Base-by-base conservation (phyloP, 2,888 invertebrate species). In the Neoscelio sp. region DNA sequence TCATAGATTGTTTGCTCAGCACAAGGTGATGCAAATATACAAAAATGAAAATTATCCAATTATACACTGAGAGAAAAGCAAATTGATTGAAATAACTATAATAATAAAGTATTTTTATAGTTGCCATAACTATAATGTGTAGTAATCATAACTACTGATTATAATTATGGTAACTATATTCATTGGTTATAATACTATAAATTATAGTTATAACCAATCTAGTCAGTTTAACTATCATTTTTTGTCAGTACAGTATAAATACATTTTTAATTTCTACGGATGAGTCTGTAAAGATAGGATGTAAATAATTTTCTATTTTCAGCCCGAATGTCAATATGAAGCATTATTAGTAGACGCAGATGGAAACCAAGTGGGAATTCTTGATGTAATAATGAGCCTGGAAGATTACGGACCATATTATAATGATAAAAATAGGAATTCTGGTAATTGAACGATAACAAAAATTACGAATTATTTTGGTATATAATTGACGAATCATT, bases 341-440 rank as follows among this genome's bases (percentile, higher is more conserved):
- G 80, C 85, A 50, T 30, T 82, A n/a, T 64, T 90, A 12, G 75
- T 84, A 26, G 86, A 88, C 70, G 68, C 78, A 8, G 82, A 85
- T 35, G 64, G 80, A 60, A 83, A 80, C 23, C 81, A 84, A 77
- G 80, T 89, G 65, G 89, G 89, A 20, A 79, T 68, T 13, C 65
- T 87, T 10, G 82, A 87, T 33, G 78, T 90, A 44, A 44, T 78
- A 3, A 84, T 89, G 80, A 76, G 71, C 70, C 84, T 90, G 35
- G 85, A 87, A 68, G 88, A 90, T 82, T 82, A 85, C 50, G 89
- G 89, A 15, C 85, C 86, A 6, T 88, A 86, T 76, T 84, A 85
- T 70, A 83, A 82, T 65, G 80, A 82, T 6, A 85, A 84, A 23
- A 83, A 65, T 68, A 77, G 68, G 46, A 60, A 67, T 20, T 70